phyloP scores from a whole-genome alignment of 2,888 invertebrate species.

The Hirtodrosophila cameraria region DNA sequence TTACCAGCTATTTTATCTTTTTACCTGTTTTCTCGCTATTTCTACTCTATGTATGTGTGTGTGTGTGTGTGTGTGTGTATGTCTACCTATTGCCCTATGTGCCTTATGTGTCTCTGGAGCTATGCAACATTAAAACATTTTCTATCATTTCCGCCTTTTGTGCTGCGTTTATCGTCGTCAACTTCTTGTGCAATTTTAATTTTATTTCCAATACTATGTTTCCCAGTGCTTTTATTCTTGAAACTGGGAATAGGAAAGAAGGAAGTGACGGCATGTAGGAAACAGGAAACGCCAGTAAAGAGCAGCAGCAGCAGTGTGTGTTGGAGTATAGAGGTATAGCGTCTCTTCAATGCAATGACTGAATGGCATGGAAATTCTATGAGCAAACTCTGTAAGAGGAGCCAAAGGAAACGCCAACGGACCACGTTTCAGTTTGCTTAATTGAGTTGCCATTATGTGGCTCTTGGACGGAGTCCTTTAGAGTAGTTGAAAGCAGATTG shows the following conservation, averaged over 20 bases:
- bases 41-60: too few species aligned
- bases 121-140: conserved; percentile 74
- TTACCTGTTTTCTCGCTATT: not conserved
- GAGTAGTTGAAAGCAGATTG: conserved; percentile 36
- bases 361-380: conserved; percentile 58
- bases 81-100: too few species aligned
- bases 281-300: conserved; percentile 67
- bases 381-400: conserved; percentile 22
- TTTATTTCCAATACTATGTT: conserved; percentile 60
- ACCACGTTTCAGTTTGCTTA: conserved; percentile 68
- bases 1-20: conserved; percentile 1
- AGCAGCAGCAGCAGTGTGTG: conserved; percentile 11
- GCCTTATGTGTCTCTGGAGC: not conserved
- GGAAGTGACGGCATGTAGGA: conserved; percentile 69
- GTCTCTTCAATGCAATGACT: conserved; percentile 47
- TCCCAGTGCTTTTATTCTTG: conserved; percentile 38
- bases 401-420: conserved; percentile 46
- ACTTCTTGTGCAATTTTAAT: conserved; percentile 71
- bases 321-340: not conserved
- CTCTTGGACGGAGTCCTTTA: conserved; percentile 11
- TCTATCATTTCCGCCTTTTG: conserved; percentile 73
- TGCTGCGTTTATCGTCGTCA: conserved; percentile 47
- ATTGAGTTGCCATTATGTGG: conserved; percentile 76
- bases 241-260: conserved; percentile 21
- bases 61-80: too few species aligned